These are phyloP conservation scores for Monomorium pharaonis DNA, from an alignment of 1,140 invertebrate genomes.

Conservation along the genomic window DNA sequence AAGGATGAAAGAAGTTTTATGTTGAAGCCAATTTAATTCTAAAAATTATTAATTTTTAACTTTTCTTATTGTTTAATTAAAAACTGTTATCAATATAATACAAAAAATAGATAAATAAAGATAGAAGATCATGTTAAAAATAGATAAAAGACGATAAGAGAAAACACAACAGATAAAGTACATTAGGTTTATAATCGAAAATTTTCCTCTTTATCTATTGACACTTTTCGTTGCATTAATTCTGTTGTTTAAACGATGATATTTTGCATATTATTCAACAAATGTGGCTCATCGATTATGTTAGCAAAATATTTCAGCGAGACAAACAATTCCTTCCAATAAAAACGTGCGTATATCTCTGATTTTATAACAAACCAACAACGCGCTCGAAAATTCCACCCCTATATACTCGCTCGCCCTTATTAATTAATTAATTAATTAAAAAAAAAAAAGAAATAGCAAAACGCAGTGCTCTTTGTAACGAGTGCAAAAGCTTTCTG, in stretches of 20 bases:
- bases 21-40: not conserved
- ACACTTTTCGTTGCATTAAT: not conserved
- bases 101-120: not conserved
- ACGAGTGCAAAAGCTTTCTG: constrained; percentile 13
- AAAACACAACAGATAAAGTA: not conserved
- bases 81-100: not conserved
- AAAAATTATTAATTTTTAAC: not conserved
- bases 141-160: not conserved
- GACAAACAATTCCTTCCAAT: not conserved
- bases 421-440: constrained; percentile 43
- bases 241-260: not conserved
- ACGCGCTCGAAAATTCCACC: not conserved
- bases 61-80: constrained; percentile 3
- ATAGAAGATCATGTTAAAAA: not conserved
- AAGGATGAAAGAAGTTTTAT: not conserved
- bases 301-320: constrained; percentile 20
- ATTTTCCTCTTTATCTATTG: constrained; percentile 8
- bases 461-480: constrained; percentile 32
- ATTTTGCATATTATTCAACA: not conserved
- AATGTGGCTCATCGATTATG: constrained; percentile 1
- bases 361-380: not conserved
- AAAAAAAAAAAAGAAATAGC: not conserved
- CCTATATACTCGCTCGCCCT: not conserved
- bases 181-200: not conserved
- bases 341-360: not conserved